Conservation (phyloP, 2,888 invertebrate genomes). For the Mechanitis mazaeus region DNA sequence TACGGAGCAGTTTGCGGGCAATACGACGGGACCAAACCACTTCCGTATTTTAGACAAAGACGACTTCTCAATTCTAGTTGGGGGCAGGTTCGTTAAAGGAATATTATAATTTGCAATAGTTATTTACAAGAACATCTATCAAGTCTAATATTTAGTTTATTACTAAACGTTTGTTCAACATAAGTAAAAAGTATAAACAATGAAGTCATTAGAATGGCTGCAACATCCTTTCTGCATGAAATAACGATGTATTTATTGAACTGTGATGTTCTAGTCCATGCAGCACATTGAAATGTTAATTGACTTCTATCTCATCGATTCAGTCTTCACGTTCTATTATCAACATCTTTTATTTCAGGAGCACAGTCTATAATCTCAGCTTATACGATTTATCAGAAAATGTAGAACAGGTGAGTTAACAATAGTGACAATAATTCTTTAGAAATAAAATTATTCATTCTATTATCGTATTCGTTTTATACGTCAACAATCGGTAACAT, state of each 20-base stretch:
- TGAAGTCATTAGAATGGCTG: not conserved
- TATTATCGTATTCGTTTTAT: too few relatives aligned
- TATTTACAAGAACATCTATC: not conserved
- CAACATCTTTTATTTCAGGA: slow-evolving; percentile 77
- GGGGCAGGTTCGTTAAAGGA: slow-evolving; percentile 84
- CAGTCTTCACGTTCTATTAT: not conserved
- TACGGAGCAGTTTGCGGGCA: slow-evolving; percentile 86
- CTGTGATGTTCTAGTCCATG: slow-evolving; percentile 7
- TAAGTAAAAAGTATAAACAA: not conserved
- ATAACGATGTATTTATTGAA: slow-evolving; percentile 9
- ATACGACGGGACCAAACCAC: slow-evolving; percentile 87
- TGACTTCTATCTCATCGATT: slow-evolving; percentile 4
- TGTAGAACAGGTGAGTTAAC: slow-evolving; percentile 79
- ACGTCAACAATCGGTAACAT: too few relatives aligned
- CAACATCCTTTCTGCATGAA: not conserved
- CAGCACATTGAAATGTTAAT: slow-evolving; percentile 10
- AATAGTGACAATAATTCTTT: not conserved
- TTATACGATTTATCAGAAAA: slow-evolving; percentile 88
- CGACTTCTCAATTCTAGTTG: slow-evolving; percentile 89
- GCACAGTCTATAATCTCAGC: slow-evolving; percentile 93
- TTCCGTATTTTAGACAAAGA: slow-evolving; percentile 93
- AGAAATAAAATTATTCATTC: too few relatives aligned
- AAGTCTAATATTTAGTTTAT: not conserved
- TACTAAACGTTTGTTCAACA: too few relatives aligned
- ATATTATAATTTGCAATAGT: slow-evolving; percentile 7